Evolutionary conservation across 2,888 invertebrate genomes (phyloP), one percentile per base, ranked within the genome.

Genomic region (Cryptophagus acutangulus): DNA sequence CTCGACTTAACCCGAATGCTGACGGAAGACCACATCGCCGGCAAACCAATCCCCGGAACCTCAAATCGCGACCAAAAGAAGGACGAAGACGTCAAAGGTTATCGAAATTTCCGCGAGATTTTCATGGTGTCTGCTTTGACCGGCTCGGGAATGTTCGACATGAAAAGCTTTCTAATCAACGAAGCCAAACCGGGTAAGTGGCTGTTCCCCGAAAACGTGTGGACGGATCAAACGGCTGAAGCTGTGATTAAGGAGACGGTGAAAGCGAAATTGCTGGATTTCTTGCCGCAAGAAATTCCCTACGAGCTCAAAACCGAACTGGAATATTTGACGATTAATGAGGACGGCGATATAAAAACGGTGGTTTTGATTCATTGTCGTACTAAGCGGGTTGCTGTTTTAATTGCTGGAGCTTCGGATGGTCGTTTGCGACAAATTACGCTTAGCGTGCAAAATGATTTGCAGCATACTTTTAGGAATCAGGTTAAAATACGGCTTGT

Each of bases 71-170:
- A 42, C 41, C 36, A 52, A 40, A 49, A 53, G 46, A 38, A 45
- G 10, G 42, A 50, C 20, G 39, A 45, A 17, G 51, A 59, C 9
- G 51, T 56, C 48, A 51, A 45, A 38, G 79, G 80, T 4, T 87
- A 87, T 84, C 75, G 78, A n/a, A 65, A 84, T 51, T 99, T 99
- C 68, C 75, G 79, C 16, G 82, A 87, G 62, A 83, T 96, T 6
- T 97, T 97, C 64, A 82, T 95, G 75, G 78, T 92, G n/a, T 95
- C 95, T 5, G 87, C 93, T 0, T 64, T 91, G 16, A 79, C 79
- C 40, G 85, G 85, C 15, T 57, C 55, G 57, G 71, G 71, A n/a
- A 38, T 69, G 17, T 40, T 44, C n/a, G 61, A 66, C 36, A 44
- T 71, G 3, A 65, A 57, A 49, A 71, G 81, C 46, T 89, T 86